Evolutionary conservation across 2,888 invertebrate species (phyloP), one percentile per base, ranked within the genome.

Genomic region (Furcula furcula): DNA sequence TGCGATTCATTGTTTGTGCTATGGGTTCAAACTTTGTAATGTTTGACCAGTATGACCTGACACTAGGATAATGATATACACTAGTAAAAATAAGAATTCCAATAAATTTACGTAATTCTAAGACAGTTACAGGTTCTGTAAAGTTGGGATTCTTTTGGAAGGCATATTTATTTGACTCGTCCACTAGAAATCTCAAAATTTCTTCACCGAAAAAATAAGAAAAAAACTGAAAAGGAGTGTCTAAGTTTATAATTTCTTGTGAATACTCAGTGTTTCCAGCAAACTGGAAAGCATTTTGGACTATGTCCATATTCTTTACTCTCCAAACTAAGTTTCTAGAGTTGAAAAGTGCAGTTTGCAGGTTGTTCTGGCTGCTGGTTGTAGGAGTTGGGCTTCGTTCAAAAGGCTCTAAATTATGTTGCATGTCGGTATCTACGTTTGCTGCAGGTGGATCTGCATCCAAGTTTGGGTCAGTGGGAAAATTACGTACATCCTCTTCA

Each of bases 301-400:
- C 54, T 41, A 55, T 33, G 39, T 61, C 56, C 53, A 65, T 61
- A 59, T 63, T 61, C 32, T 55, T 62, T 56, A 57, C 55, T 59
- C 53, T 62, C 61, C 59, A 61, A 40, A 56, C 29, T 19, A 34
- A 1, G 43, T 59, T 57, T 56, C 56, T 42, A 51, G 50, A 48
- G 50, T 57, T 57, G 55, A 46, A 55, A 36, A 55, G 54, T 54
- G 53, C 57, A 55, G 53, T 58, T 55, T 57, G 49, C 56, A 58
- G 51, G 49, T 56, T 58, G 46, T 62, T 55, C 58, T 49, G 47
- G 55, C 44, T 53, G 50, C 49, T 50, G 41, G 42, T 48, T 46
- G 41, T 46, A 41, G 45, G 50, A 55, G 52, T 48, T 53, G 50
- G 54, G 52, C 36, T 55, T 49, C 45, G 55, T 58, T 59, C 56